Evolutionary conservation across 2,113 vertebrate genomes (phyloP), one percentile per base, ranked within the genome.

Genomic region (Anser cygnoides): DNA sequence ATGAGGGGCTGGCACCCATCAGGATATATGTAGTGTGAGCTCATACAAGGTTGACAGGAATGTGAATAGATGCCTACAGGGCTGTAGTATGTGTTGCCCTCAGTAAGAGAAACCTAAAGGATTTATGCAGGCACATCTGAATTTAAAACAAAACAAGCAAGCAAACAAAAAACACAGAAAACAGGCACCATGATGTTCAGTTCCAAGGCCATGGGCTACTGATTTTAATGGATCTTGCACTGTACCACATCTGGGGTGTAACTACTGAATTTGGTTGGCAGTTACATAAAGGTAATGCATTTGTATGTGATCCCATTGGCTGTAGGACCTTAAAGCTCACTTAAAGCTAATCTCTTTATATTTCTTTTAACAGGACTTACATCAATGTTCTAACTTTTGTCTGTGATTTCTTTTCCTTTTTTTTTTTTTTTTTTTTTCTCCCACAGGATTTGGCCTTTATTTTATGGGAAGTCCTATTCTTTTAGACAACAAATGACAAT

Each of bases 121-220:
- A 65, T 65, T 41, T 65, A 65, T 29, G 37, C 26, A 65, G 26
- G 12, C 28, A 39, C 11, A 41, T 65, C 11, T 28, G 15, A 16
- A 55, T 55, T 55, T 29, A 65, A 41, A 41, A 41, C 46, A 49
- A 49, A 21, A 49, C 10, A 22, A 49, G 11, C 19, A 46, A 46
- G 19, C 44, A 44, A 44, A 46, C 44, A 46, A 46, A 19, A 19
- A 41, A 46, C 44, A 49, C 46, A 49, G 39, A 41, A 37, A 65
- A 79, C 93, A 6, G 9, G 6, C 43, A 46, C 59, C 0, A 0
- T 0, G 0, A 14, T 33, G 11, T 79, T 74, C 26, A 20, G 22
- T 70, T 87, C 57, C 43, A 77, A 85, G 57, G 19, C 31, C 1
- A 3, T 13, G 37, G 50, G 10, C 37, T 31, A 33, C 41, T 57